Conservation (phyloP, 2,888 invertebrate genomes). For the Mycalesis mineus region DNA sequence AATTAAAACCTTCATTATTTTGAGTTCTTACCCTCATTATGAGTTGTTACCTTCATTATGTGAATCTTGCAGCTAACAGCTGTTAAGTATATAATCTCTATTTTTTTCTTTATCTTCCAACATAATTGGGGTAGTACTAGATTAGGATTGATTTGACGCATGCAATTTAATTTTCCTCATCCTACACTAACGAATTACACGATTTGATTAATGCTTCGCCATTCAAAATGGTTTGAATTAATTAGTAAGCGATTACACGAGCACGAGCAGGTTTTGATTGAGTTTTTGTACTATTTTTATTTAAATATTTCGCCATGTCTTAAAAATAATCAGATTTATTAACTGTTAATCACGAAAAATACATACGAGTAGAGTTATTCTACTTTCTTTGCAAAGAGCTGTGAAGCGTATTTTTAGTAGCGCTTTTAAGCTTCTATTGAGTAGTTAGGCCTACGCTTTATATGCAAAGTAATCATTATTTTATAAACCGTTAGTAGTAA, state of each 20-base stretch:
- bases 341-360: too few relatives aligned
- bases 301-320: not conserved
- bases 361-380: not conserved
- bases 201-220: not conserved
- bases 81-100: too few relatives aligned
- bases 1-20: not conserved
- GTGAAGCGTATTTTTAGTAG: not conserved
- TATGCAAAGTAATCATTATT: not conserved
- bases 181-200: slow-evolving; percentile 1
- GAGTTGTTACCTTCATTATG: not conserved
- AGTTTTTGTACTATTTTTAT: not conserved
- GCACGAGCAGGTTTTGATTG: not conserved
- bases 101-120: too few relatives aligned
- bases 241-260: not conserved
- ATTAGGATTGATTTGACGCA: not conserved
- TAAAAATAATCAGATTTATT: too few relatives aligned
- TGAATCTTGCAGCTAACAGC: too few relatives aligned
- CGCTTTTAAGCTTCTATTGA: not conserved
- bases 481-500: too few relatives aligned
- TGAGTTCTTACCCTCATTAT: not conserved
- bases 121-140: too few relatives aligned
- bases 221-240: not conserved
- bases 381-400: slow-evolving; percentile 1
- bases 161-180: slow-evolving; percentile 15
- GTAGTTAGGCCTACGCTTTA: slow-evolving; percentile 19